A percentile compares a stretch with the other conserved stretches of the same genome.
Conservation (phyloP, 2,797 vertebrate species). For the Anabas testudineus region DNA sequence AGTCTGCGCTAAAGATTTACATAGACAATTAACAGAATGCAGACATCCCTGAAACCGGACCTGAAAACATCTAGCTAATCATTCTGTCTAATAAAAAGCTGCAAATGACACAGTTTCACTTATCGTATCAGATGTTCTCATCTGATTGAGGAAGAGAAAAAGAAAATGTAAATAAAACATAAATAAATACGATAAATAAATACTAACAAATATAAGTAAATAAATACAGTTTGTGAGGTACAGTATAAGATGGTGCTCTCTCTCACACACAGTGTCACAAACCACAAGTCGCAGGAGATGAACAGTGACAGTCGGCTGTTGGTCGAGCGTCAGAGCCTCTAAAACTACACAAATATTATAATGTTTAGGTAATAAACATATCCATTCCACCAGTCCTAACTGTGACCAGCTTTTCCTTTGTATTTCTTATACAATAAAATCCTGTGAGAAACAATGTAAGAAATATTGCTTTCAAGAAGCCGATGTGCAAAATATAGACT, state of each 20-base stretch:
- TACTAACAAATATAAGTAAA: too few species aligned
- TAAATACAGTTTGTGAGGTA: too few species aligned
- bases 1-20: constrained; percentile 14
- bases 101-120: neutral
- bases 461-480: neutral
- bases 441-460: neutral
- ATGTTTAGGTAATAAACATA: neutral
- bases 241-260: too few species aligned
- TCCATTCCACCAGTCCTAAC: neutral
- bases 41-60: too few species aligned
- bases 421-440: neutral
- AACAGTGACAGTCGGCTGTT: constrained; percentile 16
- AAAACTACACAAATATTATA: constrained; percentile 1
- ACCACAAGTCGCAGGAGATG: neutral
- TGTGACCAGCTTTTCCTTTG: neutral
- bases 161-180: neutral
- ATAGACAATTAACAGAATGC: too few species aligned
- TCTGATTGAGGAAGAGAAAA: neutral
- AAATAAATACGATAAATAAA: too few species aligned
- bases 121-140: neutral
- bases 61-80: too few species aligned
- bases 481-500: neutral
- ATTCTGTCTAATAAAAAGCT: neutral
- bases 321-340: neutral
- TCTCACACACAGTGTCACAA: neutral